Evolutionary conservation across 2,113 vertebrate species (phyloP), one percentile per base, ranked within the genome.

Genomic region (Semicossyphus pulcher): DNA sequence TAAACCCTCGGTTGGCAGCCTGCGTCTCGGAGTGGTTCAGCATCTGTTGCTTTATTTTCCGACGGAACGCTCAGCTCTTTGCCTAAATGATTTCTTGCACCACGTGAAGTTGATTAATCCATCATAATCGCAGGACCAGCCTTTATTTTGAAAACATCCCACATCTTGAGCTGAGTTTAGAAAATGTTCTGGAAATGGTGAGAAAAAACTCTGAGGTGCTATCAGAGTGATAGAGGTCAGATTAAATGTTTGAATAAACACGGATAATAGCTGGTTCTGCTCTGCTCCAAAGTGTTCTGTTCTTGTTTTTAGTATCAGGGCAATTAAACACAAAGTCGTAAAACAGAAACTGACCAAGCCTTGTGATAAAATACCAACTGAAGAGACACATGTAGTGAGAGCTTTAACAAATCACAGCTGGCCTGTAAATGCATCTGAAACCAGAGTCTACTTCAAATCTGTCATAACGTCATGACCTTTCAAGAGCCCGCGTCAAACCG

Each of bases 1-100:
- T 90, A 92, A 93, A 86, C 78, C 91, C 86, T 88, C 45, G 66
- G 86, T 66, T 94, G 91, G 91, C 91, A 87, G 73, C 63, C 80
- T 45, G 11, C 1, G 58, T 58, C 80, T 70, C 62, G 61, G 85
- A 93, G 89, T 74, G 81, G 60, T 92, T 91, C 92, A 80, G 89
- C 90, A 93, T 92, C 90, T 93, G 93, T 79, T 90, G 84, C 86
- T 86, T 68, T 69, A 87, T 89, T 92, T 93, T 93, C 89, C 90
- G 48, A 54, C 76, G 84, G 86, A 88, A 42, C 61, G 60, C 73
- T 76, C 64, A 32, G 64, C 49, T 29, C 42, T 75, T 72, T 11
- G 42, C 52, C 52, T 59, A 82, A 87, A 88, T 87, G 54, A 81
- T 91, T 86, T 80, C 73, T 88, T 57, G 62, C 79, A 74, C 66